phyloP scores from a whole-genome alignment of 2,797 vertebrate genomes.

The Hippopotamyrus pictus region DNA sequence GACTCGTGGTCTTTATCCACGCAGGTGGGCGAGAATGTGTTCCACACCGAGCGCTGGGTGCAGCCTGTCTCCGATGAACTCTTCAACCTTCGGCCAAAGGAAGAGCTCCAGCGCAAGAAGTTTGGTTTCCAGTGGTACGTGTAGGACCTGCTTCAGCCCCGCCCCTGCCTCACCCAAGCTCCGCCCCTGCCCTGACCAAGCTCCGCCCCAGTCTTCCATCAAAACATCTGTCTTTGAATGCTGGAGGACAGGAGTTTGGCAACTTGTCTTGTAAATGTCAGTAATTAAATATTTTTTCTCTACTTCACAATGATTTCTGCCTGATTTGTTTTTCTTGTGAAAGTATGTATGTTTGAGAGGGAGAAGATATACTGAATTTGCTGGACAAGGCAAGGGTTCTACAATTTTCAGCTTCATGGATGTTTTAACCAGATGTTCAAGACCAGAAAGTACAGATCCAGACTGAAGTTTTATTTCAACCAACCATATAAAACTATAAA shows the following conservation, averaged over 20 bases:
- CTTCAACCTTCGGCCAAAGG: conserved; percentile 63
- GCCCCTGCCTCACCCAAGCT: too few species aligned
- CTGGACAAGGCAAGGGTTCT: neutral
- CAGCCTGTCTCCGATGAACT: conserved; percentile 65
- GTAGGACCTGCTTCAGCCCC: conserved; percentile 32
- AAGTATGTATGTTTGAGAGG: neutral
- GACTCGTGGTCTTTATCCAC: neutral
- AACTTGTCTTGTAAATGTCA: conserved; percentile 61
- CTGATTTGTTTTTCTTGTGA: neutral
- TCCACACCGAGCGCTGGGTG: conserved; percentile 82
- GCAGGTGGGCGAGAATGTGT: conserved; percentile 78
- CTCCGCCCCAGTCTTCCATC: neutral
- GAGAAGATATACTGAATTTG: neutral
- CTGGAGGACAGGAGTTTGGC: neutral
- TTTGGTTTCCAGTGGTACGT: conserved; percentile 68
- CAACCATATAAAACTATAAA: neutral
- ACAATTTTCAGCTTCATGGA: neutral
- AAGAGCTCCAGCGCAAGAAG: conserved; percentile 54
- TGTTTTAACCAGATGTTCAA: neutral
- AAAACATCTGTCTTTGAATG: neutral
- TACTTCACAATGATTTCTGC: conserved; percentile 31
- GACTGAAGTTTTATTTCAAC: neutral
- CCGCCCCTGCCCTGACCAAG: neutral
- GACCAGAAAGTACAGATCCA: neutral
- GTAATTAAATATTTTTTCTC: conserved; percentile 62